phyloP scores from a whole-genome alignment of 30 jellyfish, hydroid and myxozoan species.

The Aurelia sp. region DNA sequence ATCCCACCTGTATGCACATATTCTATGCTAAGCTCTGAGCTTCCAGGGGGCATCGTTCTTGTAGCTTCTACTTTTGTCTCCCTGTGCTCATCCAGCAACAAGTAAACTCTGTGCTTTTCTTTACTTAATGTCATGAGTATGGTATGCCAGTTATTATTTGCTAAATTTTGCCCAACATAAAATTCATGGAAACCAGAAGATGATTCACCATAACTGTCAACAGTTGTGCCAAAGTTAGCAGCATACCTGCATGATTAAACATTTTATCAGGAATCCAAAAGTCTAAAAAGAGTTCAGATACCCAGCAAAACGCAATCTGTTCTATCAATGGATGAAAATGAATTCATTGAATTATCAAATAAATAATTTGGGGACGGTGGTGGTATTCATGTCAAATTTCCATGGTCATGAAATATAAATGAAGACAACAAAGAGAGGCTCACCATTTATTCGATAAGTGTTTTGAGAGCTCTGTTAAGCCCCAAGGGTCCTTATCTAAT shows the following conservation, averaged over 20 bases:
- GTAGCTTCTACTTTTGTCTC: slow-evolving; percentile 24
- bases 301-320: too few species aligned
- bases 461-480: too few species aligned
- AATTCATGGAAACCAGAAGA: slow-evolving; percentile 70
- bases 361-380: too few species aligned
- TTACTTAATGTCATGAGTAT: slow-evolving; percentile 61
- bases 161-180: slow-evolving; percentile 55
- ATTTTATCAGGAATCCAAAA: too few species aligned
- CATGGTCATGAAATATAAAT: slow-evolving; percentile 8
- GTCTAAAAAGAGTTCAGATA: too few species aligned
- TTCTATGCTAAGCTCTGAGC: slow-evolving; percentile 40
- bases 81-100: slow-evolving; percentile 21
- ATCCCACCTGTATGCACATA: slow-evolving; percentile 63
- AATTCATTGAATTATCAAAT: too few species aligned
- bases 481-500: too few species aligned
- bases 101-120: slow-evolving; percentile 30
- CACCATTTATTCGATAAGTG: too few species aligned
- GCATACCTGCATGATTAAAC: slow-evolving; percentile 54
- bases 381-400: neutral
- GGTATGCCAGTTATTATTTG: slow-evolving; percentile 69
- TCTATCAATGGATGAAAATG: too few species aligned
- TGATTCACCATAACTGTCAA: slow-evolving; percentile 45
- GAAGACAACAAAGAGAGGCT: too few species aligned
- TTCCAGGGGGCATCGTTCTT: slow-evolving; percentile 36
- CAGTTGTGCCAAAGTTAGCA: slow-evolving; percentile 65